Evolutionary conservation across 2,888 invertebrate genomes (phyloP), one percentile per base, ranked within the genome.

Genomic region (Orchesellides sinensis): DNA sequence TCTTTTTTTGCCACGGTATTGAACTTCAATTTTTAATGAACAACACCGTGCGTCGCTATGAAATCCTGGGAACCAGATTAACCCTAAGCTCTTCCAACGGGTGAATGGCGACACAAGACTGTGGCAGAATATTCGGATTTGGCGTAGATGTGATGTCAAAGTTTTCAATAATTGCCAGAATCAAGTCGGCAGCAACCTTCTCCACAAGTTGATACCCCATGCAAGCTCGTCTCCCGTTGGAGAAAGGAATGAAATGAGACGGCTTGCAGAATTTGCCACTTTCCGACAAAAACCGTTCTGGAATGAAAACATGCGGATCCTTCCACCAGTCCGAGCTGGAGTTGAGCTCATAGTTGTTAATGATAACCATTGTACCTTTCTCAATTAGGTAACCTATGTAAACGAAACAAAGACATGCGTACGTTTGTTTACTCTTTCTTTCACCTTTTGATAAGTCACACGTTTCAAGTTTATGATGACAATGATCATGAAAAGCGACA

Each of bases 191-290:
- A 23, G 93, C 93, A 90, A 94, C 95, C 0, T 94, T 93, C 17
- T 94, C 93, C 0, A 96, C 93, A 61, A 96, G 90, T 47, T 94
- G 94, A 88, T 96, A 95, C 0, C 96, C 96, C 79, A 96, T 94
- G 89, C 96, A 96, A 0, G 96, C 95, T n/a, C 96, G 91, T 94
- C 95, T 6, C 0, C 96, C 96, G 54, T 95, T 95, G 89, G 96
- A 95, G 90, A 96, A 96, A 0, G 96, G 96, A 12, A 96, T 91
- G 89, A 96, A 96, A 89, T 95, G 94, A 0, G 94, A 92, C 0
- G 94, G 93, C 87, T 93, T 94, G 2, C 90, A 88, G 14, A 94
- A 89, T 59, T 90, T 89, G 0, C 92, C 92, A 21, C 92, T 90
- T 75, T 90, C 90, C 21, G 86, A 84, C 40, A 96, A 89, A 90